These are phyloP conservation scores for Medauroidea extradentata DNA, from an alignment of 1,140 invertebrate species.

Conservation along the genomic window DNA sequence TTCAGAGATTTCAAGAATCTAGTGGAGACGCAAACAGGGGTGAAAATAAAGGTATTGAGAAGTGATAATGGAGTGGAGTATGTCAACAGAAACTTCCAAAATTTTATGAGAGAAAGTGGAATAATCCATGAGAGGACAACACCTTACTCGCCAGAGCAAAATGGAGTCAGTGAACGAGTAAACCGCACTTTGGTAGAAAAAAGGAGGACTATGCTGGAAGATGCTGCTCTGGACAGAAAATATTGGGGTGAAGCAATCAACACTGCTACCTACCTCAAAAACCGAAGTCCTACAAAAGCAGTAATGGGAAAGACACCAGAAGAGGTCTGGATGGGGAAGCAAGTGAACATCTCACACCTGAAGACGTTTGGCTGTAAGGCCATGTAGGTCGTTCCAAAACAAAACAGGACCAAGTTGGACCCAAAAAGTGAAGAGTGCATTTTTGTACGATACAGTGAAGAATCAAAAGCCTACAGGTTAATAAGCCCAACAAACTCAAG, in stretches of 20 bases:
- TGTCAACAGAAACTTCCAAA: slow-evolving; percentile 2
- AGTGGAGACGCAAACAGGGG: slow-evolving; percentile 28
- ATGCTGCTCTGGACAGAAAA: slow-evolving; percentile 15
- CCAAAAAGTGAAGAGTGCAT: slow-evolving; percentile 30
- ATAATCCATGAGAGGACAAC: slow-evolving; percentile 46
- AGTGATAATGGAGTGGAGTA: slow-evolving; percentile 37
- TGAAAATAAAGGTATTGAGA: slow-evolving; percentile 31
- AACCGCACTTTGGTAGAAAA: slow-evolving; percentile 44
- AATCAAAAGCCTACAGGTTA: slow-evolving; percentile 35
- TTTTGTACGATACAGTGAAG: slow-evolving; percentile 35
- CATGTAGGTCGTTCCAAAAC: slow-evolving; percentile 38
- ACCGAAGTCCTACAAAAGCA: slow-evolving; percentile 38
- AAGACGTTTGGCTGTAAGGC: slow-evolving; percentile 46
- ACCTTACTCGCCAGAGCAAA: slow-evolving; percentile 46
- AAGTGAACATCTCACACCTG: slow-evolving; percentile 46
- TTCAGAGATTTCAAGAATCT: slow-evolving; percentile 30
- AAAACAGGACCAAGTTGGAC: slow-evolving; percentile 39
- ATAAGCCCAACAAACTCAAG: slow-evolving; percentile 23
- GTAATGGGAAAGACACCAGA: slow-evolving; percentile 40
- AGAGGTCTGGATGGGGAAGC: slow-evolving; percentile 42
- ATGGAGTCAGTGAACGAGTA: slow-evolving; percentile 48
- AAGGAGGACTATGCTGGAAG: slow-evolving; percentile 36
- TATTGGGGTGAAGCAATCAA: slow-evolving; percentile 41
- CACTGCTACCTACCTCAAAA: slow-evolving; percentile 43
- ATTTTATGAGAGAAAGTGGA: slow-evolving; percentile 33